Conservation (phyloP, 37 sponge, comb jelly and placozoan species). For the Mnemiopsis leidyi region DNA sequence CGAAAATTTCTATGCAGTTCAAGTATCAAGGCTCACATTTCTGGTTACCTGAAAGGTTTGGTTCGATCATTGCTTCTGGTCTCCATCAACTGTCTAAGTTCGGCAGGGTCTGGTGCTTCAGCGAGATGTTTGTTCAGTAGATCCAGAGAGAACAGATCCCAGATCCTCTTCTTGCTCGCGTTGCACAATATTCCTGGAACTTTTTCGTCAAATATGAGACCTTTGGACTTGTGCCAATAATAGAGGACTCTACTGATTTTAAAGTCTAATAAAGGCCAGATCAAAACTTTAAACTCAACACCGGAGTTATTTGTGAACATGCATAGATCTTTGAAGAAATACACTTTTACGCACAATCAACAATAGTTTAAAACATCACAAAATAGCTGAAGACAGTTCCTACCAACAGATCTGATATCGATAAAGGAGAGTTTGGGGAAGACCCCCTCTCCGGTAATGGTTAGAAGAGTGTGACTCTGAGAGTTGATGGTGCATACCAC, state of each 20-base stretch:
- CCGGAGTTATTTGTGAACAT: neutral
- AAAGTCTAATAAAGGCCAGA: too few species aligned
- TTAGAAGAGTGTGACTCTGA: constrained; percentile 61
- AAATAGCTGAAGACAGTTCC: too few species aligned
- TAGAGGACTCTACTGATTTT: too few species aligned
- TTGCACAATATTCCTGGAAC: constrained; percentile 67
- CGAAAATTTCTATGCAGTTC: too few species aligned
- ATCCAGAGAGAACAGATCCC: constrained; percentile 84
- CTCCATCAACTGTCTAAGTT: constrained; percentile 81
- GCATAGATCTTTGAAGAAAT: too few species aligned
- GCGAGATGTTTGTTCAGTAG: constrained; percentile 72
- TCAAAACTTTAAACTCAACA: neutral
- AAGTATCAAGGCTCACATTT: too few species aligned
- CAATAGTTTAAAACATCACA: too few species aligned
- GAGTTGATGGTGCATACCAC: constrained; percentile 38
- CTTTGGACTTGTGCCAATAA: too few species aligned
- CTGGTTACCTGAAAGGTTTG: constrained; percentile 61
- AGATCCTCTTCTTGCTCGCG: constrained; percentile 76
- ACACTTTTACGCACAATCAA: too few species aligned
- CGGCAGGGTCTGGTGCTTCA: constrained; percentile 75
- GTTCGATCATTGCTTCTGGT: constrained; percentile 74
- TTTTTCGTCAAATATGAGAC: constrained; percentile 15
- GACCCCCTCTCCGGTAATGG: constrained; percentile 68
- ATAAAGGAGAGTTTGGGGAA: constrained; percentile 78
- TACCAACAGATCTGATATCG: constrained; percentile 68